Evolutionary conservation across 2,797 vertebrate genomes (phyloP).

Genomic region (Botia kubotai): DNA sequence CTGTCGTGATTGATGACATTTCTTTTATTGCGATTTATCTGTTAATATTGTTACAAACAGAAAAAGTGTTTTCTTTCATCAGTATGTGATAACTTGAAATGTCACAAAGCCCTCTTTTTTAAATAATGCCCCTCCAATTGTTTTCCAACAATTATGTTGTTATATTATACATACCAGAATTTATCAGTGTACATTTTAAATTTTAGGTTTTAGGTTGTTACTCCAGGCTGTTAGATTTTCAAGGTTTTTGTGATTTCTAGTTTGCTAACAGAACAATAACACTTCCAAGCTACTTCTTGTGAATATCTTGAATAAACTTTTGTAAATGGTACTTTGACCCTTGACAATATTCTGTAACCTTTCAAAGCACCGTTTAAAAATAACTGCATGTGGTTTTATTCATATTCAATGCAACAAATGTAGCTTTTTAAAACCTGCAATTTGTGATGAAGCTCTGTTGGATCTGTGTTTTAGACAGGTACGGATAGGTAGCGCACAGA

Average conservation of each 20-base stretch:
- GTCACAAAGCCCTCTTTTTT: too few relatives aligned
- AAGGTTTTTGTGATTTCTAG: too few relatives aligned
- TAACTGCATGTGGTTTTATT: neutral
- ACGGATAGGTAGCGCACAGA: constrained; percentile 9
- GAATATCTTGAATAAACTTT: too few relatives aligned
- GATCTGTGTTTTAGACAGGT: constrained; percentile 38
- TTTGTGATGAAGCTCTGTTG: constrained; percentile 15
- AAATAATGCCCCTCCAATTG: too few relatives aligned
- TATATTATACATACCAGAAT: neutral
- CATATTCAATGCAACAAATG: neutral
- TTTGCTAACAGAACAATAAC: too few relatives aligned
- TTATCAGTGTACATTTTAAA: too few relatives aligned
- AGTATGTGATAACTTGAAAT: too few relatives aligned
- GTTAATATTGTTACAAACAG: neutral
- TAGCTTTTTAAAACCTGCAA: neutral
- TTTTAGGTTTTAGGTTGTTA: too few relatives aligned
- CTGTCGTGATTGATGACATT: neutral
- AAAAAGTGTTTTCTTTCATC: too few relatives aligned
- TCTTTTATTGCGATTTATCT: neutral
- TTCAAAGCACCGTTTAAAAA: neutral
- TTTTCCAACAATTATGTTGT: neutral
- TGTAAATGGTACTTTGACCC: too few relatives aligned
- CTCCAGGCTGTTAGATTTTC: too few relatives aligned
- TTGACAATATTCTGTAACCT: neutral
- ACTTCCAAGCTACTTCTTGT: too few relatives aligned